Evolutionary conservation across 2,888 invertebrate genomes (phyloP), one percentile per base, ranked within the genome.

Genomic region (Drosophila koepferae): DNA sequence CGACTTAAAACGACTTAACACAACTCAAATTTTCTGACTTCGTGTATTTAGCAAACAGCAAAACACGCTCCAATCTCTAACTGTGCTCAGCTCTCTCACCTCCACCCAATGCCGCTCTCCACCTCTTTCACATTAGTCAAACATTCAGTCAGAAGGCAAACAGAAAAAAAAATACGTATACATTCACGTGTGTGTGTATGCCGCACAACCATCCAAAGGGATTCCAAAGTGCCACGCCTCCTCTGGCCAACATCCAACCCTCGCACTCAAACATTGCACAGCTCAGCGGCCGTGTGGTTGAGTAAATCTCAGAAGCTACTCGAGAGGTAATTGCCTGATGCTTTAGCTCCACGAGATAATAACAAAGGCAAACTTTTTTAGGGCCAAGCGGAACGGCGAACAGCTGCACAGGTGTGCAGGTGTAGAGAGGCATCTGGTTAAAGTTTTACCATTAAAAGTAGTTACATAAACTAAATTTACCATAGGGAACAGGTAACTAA

Each of bases 391-490:
- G 41, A 46, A 16, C 44, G 20, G 20, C 18, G 14, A 41, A 41
- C 41, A 41, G 41, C 41, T 4, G n/a, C 8, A 41, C 41, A 18
- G 40, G 31, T 36, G 46, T 28, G 5, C 43, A 51, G 41, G 41
- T 43, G 38, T 5, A 12, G 41, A 14, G 16, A 16, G 66, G 66
- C 65, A 66, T 40, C 66, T 66, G 66, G 68, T 55, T 28, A 84
- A 86, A 86, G 79, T 86, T 86, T 88, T 81, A 74, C 89, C 86
- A 90, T 86, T 86, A 90, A 90, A 90, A 90, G 83, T 86, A 88
- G 80, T 90, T 85, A 86, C 75, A 86, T 77, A 85, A 90, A 88
- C 90, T 88, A 88, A 86, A 86, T 79, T 90, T 86, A 77, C 89
- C 78, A 72, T 71, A 53, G 89, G 86, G 86, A 88, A 65, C 53